Evolutionary conservation across 1,140 invertebrate species (phyloP), one percentile per base, ranked within the genome.

Genomic region (Varroa destructor): DNA sequence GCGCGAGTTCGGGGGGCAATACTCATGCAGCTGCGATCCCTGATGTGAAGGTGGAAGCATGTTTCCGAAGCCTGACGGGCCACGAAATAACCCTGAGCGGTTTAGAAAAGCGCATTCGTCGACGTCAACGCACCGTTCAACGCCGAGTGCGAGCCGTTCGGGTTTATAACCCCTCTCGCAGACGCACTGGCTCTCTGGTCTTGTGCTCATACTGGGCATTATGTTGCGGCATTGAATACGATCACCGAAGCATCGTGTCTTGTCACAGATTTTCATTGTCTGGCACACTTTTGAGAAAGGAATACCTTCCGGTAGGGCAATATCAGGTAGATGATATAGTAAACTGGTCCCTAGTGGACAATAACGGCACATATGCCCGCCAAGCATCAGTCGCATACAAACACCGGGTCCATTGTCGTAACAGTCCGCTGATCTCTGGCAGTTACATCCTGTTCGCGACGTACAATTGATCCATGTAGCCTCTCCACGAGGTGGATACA

Each of bases 81-180:
- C 4, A 5, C 46, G 46, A 5, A 8, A 3, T 3, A 51, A 5
- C 46, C 3, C 8, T 8, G 46, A 51, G 40, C 61, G 61, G 40
- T 67, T 67, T 37, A 8, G 46, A 51, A 37, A 67, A 37, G 61
- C 10, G 61, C 61, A 67, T 8, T 67, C 61, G 61, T 67, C 46
- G 40, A 67, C 37, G 37, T 67, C 61, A 37, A 67, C 37, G 37
- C 61, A 67, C 3, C 61, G 61, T 67, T 67, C 61, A 12, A 67
- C 61, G 61, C 61, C 61, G 61, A 40, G 40, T 12, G 61, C 46
- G 37, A 67, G 61, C 61, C 46, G 10, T 40, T 67, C 40, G 12
- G 61, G 12, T 5, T 43, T 40, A 37, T 25, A 67, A 3, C 61
- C 61, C 14, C 40, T 40, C 8, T 46, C 40, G 61, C 61, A 67